These are phyloP conservation scores for Prionailurus bengalensis DNA, from an alignment of 2,113 vertebrate genomes.

Conservation along the genomic window DNA sequence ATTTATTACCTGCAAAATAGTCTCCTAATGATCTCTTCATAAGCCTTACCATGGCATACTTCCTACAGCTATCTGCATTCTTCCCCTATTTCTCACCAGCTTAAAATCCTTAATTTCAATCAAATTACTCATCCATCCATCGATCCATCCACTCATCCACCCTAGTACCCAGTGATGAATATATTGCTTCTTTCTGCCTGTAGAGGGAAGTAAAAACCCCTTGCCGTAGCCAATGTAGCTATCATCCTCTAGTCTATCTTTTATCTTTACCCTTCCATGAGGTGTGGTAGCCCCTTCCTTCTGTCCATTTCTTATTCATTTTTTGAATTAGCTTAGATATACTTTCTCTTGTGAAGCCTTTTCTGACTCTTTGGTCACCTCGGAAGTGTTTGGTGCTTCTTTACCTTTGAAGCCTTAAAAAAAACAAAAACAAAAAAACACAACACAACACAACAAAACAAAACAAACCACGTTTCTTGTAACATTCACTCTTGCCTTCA, in stretches of 20 bases:
- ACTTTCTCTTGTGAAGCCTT: neutral
- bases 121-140: neutral
- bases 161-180: neutral
- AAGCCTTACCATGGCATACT: neutral
- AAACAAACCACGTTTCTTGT: neutral
- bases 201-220: neutral
- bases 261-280: neutral
- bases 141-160: neutral
- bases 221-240: neutral
- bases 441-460: no score
- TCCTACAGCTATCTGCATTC: neutral
- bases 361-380: neutral
- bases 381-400: neutral
- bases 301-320: neutral
- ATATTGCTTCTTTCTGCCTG: neutral
- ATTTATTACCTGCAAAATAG: neutral
- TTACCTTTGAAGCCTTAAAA: neutral
- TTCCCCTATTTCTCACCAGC: neutral
- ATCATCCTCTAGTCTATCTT: neutral
- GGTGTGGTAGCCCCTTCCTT: neutral
- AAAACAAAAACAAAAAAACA: neutral
- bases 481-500: neutral
- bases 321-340: neutral
- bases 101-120: slow-evolving; percentile 10
- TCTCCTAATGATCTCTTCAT: neutral